phyloP scores from a whole-genome alignment of 2,113 vertebrate species.

The Poeciliopsis prolifica region DNA sequence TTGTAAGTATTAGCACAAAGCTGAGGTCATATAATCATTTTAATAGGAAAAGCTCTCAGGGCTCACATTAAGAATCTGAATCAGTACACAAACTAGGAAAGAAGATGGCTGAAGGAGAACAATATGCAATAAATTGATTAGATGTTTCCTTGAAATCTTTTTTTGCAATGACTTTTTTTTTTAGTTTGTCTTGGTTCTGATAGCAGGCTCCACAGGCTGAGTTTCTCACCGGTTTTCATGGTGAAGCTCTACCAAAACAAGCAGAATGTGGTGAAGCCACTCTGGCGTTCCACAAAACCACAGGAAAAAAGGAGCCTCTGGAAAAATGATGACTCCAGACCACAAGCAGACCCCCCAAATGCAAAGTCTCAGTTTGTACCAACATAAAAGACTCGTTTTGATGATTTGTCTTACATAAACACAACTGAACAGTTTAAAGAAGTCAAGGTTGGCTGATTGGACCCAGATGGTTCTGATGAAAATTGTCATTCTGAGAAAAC shows the following conservation, averaged over 20 bases:
- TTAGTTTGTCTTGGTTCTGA: not conserved
- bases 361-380: slow-evolving; percentile 39
- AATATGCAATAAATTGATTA: not conserved
- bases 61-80: slow-evolving; percentile 3
- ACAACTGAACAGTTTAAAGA: slow-evolving; percentile 31
- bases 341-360: slow-evolving; percentile 70
- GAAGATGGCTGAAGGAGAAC: no score
- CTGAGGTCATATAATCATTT: slow-evolving; percentile 28
- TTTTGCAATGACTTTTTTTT: not conserved
- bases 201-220: slow-evolving; percentile 10
- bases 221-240: slow-evolving; percentile 36
- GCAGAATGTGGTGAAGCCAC: slow-evolving; percentile 64
- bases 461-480: slow-evolving; percentile 56
- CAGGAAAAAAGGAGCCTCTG: slow-evolving; percentile 35
- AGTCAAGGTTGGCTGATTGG: slow-evolving; percentile 42
- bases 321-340: slow-evolving; percentile 32
- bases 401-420: slow-evolving; percentile 54
- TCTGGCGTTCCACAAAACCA: slow-evolving; percentile 63
- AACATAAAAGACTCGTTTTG: slow-evolving; percentile 42
- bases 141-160: not conserved
- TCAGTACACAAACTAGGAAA: slow-evolving; percentile 3
- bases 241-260: slow-evolving; percentile 57
- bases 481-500: not conserved
- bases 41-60: slow-evolving; percentile 32
- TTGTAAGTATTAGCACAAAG: not conserved